Percentiles rank a stretch among this genome's conserved stretches.
These are phyloP conservation scores for Hyla sarda DNA, from an alignment of 2,113 vertebrate species.

Conservation along the genomic window DNA sequence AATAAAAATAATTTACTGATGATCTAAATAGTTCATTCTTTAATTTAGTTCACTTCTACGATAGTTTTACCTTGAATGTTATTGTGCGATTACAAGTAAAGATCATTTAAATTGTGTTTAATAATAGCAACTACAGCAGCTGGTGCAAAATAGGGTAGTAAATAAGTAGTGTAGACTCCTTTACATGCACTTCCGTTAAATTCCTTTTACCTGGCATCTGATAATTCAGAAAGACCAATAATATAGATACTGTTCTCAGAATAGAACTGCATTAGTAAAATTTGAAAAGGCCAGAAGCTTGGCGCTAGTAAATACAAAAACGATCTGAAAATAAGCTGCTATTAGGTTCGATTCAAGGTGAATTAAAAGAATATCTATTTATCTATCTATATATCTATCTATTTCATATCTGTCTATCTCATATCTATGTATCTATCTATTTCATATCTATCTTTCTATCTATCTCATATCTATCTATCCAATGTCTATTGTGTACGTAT, in stretches of 20 bases:
- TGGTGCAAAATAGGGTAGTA: neutral
- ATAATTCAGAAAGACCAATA: neutral
- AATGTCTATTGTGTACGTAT: no score
- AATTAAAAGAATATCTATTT: neutral
- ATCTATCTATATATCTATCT: neutral
- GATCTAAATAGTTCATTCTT: neutral
- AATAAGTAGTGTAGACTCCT: neutral
- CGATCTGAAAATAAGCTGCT: no score
- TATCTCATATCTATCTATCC: neutral
- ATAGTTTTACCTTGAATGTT: neutral
- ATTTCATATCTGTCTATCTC: neutral
- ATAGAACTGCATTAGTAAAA: neutral
- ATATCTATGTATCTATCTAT: neutral
- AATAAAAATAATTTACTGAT: neutral
- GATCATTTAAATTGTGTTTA: neutral
- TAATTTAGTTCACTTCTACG: neutral
- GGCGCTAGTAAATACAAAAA: no score
- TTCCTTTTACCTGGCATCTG: neutral
- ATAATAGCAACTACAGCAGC: neutral
- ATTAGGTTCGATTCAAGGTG: no score
- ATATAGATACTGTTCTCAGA: neutral
- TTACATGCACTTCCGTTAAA: neutral
- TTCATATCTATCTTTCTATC: neutral
- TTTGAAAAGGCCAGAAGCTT: neutral
- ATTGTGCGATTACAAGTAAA: no score